phyloP scores from a whole-genome alignment of 2,797 vertebrate genomes.

The Sebastes taczanowskii region DNA sequence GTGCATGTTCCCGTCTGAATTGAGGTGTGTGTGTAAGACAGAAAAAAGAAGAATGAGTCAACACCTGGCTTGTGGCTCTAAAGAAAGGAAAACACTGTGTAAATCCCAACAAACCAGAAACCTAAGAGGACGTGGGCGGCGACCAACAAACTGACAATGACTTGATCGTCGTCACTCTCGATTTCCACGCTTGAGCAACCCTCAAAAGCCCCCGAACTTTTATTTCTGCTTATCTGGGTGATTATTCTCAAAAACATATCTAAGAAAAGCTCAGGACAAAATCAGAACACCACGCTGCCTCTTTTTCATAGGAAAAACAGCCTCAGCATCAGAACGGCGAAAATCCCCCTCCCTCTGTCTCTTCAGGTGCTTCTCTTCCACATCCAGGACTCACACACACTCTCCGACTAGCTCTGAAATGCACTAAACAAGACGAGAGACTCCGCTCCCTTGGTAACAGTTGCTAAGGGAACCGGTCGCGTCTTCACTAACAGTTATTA shows the following conservation, averaged over 20 bases:
- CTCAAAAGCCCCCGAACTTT: conserved; percentile 50
- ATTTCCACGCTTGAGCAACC: conserved; percentile 44
- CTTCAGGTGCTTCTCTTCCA: conserved; percentile 15
- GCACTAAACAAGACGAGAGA: conserved; percentile 42
- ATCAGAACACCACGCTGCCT: not conserved
- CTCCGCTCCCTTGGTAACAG: conserved; percentile 67
- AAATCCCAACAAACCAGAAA: conserved; percentile 41
- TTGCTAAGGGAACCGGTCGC: conserved; percentile 53
- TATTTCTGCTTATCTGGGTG: not conserved
- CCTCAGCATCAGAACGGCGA: not conserved
- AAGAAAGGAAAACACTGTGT: conserved; percentile 15
- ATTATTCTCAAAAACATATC: conserved; percentile 25
- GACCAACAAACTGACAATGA: not conserved
- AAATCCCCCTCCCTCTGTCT: conserved; percentile 26
- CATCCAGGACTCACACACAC: conserved; percentile 35
- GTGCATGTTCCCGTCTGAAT: not conserved
- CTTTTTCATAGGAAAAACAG: conserved; percentile 6
- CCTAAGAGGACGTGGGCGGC: conserved; percentile 30
- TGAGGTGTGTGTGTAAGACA: not conserved
- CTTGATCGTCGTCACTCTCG: conserved; percentile 26
- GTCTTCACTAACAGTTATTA: conserved; percentile 49
- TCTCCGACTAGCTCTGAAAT: conserved; percentile 22
- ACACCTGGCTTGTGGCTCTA: conserved; percentile 1
- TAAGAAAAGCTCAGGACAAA: conserved; percentile 13
- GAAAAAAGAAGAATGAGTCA: conserved; percentile 47